phyloP scores from a whole-genome alignment of 2,888 invertebrate genomes.

The Tetramorium bicarinatum region DNA sequence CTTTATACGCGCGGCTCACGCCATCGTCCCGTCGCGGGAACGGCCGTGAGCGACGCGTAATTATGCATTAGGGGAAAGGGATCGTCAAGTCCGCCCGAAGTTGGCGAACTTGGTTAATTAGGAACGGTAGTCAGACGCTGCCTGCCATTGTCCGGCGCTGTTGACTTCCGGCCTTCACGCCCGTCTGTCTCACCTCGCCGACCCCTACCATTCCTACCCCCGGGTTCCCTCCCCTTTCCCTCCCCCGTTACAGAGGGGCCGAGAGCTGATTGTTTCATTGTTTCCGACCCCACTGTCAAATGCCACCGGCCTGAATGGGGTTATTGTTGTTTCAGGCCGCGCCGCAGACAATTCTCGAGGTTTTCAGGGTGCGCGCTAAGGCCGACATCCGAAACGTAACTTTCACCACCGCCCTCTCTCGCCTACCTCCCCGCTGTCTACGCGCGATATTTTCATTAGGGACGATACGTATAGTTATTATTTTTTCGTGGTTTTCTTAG shows the following conservation, averaged over 20 bases:
- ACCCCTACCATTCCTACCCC: conserved; percentile 36
- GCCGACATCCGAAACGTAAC: conserved; percentile 45
- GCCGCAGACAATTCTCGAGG: conserved; percentile 77
- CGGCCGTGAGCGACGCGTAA: conserved; percentile 55
- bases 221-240: background rate
- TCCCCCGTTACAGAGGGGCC: conserved; percentile 68
- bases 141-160: conserved; percentile 83
- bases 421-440: background rate
- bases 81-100: conserved; percentile 76
- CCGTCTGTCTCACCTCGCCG: conserved; percentile 37
- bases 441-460: conserved; percentile 46
- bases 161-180: conserved; percentile 82
- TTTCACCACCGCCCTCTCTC: conserved; percentile 2
- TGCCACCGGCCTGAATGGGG: conserved; percentile 82
- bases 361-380: conserved; percentile 66
- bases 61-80: conserved; percentile 64
- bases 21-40: conserved; percentile 38
- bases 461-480: conserved; percentile 41
- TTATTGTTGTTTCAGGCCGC: conserved; percentile 83
- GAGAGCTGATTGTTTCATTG: conserved; percentile 85
- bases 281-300: conserved; percentile 84
- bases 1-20: background rate
- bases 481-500: conserved; percentile 31
- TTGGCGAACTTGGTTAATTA: conserved; percentile 83
- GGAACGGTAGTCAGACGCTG: conserved; percentile 81